Base-by-base conservation (phyloP, 2,113 vertebrate genomes). In the Corythoichthys haematopterus region DNA sequence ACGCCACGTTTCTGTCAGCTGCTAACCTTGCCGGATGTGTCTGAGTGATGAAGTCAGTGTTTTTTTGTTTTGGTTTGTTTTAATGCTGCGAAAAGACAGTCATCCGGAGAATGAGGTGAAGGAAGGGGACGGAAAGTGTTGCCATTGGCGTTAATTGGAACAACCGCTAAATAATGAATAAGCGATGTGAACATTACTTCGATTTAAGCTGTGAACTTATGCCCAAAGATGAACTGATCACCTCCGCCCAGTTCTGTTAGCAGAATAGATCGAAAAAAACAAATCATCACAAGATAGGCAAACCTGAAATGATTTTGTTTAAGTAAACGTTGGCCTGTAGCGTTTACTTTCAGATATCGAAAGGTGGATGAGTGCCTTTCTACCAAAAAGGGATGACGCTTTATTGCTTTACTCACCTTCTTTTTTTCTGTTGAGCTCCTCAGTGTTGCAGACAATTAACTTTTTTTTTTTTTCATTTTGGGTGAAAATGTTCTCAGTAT, bases 161-260 rank as follows among this genome's bases (percentile, higher is more conserved):
- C 12, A 37, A 15, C 12, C 33, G 55, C 35, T 36, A 13, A 14
- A 14, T 36, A 35, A 36, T 63, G 40, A 43, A 43, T 5, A 43
- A 43, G 6, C 40, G 59, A 72, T 51, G 15, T 68, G 45, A 9
- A 55, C 9, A 3, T 57, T 73, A 61, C 35, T 15, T 64, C 77
- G 40, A 70, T 80, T 79, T 71, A 86, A 88, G 77, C 83, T 89
- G 88, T 89, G 86, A 89, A 88, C 79, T 80, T 66, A 50, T 64
- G 60, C 65, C 48, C 56, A 57, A 63, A 71, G 55, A 67, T 52
- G 15, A 60, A 76, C 52, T 28, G 15, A 60, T 65, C 68, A 20
- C 36, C 53, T 53, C 62, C 64, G 13, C 57, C 45, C 12, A 7
- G 15, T 74, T 74, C 68, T 36, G 40, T 5, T 43, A 43, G 6